These are phyloP conservation scores for Tupaia tana DNA, from an alignment of 2,113 vertebrate species.

Conservation along the genomic window DNA sequence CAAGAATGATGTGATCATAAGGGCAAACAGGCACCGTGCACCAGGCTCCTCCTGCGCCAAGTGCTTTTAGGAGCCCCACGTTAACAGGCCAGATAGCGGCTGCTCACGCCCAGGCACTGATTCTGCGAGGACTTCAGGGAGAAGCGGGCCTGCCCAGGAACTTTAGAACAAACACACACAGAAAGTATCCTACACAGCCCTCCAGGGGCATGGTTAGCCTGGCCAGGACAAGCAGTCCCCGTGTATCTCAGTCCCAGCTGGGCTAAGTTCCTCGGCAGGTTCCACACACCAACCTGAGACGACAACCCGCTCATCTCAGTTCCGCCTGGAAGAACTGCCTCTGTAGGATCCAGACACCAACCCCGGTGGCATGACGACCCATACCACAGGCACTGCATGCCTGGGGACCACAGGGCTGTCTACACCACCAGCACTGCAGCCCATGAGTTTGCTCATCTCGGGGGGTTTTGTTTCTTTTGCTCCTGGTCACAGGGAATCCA, in stretches of 20 bases:
- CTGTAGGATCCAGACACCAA: neutral
- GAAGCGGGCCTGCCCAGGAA: neutral
- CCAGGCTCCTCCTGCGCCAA: neutral
- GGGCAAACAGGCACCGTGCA: rapidly evolving
- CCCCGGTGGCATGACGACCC: neutral
- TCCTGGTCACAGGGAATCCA: neutral
- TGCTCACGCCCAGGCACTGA: neutral
- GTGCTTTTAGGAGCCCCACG: neutral
- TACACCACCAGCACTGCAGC: rapidly evolving
- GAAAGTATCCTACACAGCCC: neutral
- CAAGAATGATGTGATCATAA: neutral
- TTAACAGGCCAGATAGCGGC: neutral
- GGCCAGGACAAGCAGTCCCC: neutral
- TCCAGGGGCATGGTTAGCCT: neutral
- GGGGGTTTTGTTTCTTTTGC: neutral
- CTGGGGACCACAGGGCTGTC: neutral
- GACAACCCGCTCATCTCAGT: neutral
- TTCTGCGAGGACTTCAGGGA: neutral
- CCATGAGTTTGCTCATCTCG: rapidly evolving
- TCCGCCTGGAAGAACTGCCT: neutral
- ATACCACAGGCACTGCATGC: rapidly evolving
- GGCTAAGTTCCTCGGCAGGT: neutral
- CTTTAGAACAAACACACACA: no score
- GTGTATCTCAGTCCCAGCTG: neutral
- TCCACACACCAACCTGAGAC: neutral